phyloP scores from a whole-genome alignment of 2,113 vertebrate genomes.

The Menidia beryllina region DNA sequence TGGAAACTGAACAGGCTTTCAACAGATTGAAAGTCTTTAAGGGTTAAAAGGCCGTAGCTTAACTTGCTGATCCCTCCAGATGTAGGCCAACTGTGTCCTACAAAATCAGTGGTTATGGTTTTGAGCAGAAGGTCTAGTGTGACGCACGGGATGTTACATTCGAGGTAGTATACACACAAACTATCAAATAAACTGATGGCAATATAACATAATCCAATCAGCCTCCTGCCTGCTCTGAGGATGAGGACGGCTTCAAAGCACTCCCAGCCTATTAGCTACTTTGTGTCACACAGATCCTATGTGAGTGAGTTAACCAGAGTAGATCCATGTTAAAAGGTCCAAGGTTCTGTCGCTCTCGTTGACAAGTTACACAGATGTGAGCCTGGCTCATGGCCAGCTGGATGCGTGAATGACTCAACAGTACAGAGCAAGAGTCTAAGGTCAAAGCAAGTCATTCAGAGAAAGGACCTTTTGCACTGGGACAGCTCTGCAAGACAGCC shows the following conservation, averaged over 20 bases:
- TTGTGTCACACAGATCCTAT: constrained; percentile 29
- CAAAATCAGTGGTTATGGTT: constrained; percentile 30
- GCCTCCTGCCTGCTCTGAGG: constrained; percentile 27
- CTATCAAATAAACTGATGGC: constrained; percentile 47
- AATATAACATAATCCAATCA: constrained; percentile 70
- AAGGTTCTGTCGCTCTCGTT: constrained; percentile 31
- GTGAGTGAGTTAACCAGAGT: constrained; percentile 41
- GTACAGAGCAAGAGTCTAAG: constrained; percentile 36
- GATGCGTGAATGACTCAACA: constrained; percentile 26
- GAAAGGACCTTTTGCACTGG: constrained; percentile 27
- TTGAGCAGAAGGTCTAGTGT: background rate
- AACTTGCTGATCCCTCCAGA: constrained; percentile 77
- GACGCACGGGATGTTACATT: constrained; percentile 5
- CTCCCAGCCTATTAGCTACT: constrained; percentile 18
- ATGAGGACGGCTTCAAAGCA: constrained; percentile 49
- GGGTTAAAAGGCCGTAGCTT: constrained; percentile 74
- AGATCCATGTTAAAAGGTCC: constrained; percentile 52
- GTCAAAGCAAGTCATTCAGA: constrained; percentile 9
- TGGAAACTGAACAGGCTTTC: constrained; percentile 71
- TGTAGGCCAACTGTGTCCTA: constrained; percentile 59
- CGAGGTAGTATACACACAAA: constrained; percentile 50
- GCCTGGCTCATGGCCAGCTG: constrained; percentile 22
- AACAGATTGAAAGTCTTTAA: constrained; percentile 68
- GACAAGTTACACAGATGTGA: constrained; percentile 29
- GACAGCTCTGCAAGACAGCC: constrained; percentile 47